Conservation (phyloP, 1,140 invertebrate genomes). For the Belonocnema kinseyi region DNA sequence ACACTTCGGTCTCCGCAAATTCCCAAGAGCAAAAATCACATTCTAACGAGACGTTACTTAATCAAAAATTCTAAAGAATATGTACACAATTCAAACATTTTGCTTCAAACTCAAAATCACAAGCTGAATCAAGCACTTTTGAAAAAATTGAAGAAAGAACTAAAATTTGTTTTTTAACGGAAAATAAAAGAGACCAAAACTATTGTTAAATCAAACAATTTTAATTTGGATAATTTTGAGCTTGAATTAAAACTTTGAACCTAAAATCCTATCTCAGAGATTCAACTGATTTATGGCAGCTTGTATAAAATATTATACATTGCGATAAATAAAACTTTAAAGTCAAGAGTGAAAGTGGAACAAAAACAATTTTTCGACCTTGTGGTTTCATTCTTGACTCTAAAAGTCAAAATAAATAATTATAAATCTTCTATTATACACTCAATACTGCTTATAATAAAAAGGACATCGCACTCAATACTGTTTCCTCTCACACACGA, state of each 20-base stretch:
- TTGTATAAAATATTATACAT: constrained; percentile 12
- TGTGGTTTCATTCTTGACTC: neutral
- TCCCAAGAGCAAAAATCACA: constrained; percentile 6
- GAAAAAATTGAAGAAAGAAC: neutral
- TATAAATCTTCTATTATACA: neutral
- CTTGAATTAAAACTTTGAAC: constrained; percentile 5
- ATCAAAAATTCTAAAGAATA: constrained; percentile 4
- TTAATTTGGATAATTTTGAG: constrained; percentile 4
- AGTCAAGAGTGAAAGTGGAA: constrained; percentile 11
- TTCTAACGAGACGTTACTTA: neutral
- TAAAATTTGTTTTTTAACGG: neutral
- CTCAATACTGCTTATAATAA: neutral
- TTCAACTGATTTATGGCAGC: constrained; percentile 24
- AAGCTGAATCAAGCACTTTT: neutral
- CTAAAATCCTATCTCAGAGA: constrained; percentile 11
- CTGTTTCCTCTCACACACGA: neutral
- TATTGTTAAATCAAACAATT: neutral
- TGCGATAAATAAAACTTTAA: constrained; percentile 1
- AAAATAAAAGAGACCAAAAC: neutral
- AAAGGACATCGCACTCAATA: neutral
- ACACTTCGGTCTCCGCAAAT: neutral
- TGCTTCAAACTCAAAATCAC: constrained; percentile 5
- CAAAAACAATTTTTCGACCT: neutral
- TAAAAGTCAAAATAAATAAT: constrained; percentile 14
- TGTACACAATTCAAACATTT: neutral